Base-by-base conservation (phyloP, 2,113 vertebrate genomes). In the Forbesichthys agassizii region DNA sequence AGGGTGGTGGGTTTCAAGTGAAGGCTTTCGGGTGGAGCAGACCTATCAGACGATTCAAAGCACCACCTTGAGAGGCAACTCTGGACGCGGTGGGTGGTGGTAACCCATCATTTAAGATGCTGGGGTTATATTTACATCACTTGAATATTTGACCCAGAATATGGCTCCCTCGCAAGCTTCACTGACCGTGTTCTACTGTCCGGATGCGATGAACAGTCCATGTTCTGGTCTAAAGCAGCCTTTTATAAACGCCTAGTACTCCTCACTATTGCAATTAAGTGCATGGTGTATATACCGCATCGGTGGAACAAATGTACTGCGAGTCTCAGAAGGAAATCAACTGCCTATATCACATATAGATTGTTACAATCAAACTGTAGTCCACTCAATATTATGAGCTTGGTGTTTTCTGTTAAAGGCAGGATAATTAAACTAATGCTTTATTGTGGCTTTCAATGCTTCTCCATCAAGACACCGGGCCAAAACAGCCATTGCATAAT, bases 401-500 rank as follows among this genome's bases (percentile, higher is more conserved):
- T 70, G 66, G 56, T 12, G 54, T 68, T 66, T 69, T 61, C 42
- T 68, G 20, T 66, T 72, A 18, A 66, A 82, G 48, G 69, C 54
- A 5, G 55, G 10, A 18, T 81, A 77, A 87, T 81, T 72, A 79
- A 11, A 2, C 61, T 64, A 74, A 69, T 74, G 71, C 61, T 69
- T 75, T 69, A 69, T 60, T 76, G 20, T 57, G 64, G 63, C 71
- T 73, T 71, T 83, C 63, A 78, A 64, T 64, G 66, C 49, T 84
- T 74, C 76, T 73, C 14, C 14, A 5, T 48, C 16, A 11, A 47
- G 64, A 70, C 5, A 61, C 55, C 9, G n/a, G 69, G 79, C 75
- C 80, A 74, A 76, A 78, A 71, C 55, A 68, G 66, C 52, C 73
- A 81, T 84, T 70, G 13, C 51, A 56, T 84, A 78, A 81, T 74